A percentile compares a stretch with the other conserved stretches of the same genome.
These are phyloP conservation scores for Gymnorhina tibicen DNA, from an alignment of 2,113 vertebrate species.

Conservation along the genomic window DNA sequence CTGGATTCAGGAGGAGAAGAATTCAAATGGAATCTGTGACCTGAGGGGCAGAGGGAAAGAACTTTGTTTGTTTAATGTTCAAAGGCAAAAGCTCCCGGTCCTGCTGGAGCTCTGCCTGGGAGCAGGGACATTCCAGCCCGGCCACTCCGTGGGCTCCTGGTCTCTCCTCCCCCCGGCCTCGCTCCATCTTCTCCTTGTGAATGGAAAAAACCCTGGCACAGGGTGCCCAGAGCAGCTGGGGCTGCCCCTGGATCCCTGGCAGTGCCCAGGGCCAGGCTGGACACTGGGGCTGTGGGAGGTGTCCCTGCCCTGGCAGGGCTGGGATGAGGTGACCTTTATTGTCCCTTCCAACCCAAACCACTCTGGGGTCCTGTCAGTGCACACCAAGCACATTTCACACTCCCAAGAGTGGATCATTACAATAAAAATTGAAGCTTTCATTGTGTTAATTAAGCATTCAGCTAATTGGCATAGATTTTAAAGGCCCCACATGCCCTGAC, in stretches of 20 bases:
- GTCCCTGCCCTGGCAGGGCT: not conserved
- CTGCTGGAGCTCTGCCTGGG: not conserved
- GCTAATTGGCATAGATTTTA: no score
- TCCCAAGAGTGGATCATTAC: no score
- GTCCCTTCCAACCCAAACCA: no score
- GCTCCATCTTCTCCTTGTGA: not conserved
- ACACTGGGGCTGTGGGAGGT: not conserved
- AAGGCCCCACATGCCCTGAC: no score
- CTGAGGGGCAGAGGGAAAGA: not conserved
- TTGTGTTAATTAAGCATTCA: no score
- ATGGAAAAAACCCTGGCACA: no score
- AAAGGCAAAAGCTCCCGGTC: not conserved
- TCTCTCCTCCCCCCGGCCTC: no score
- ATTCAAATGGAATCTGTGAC: not conserved
- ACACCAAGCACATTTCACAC: no score
- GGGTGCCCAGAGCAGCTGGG: not conserved
- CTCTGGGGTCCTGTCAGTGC: no score
- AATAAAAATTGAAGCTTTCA: no score
- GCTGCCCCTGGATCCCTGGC: not conserved
- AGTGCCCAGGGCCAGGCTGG: not conserved
- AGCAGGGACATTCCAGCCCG: not conserved
- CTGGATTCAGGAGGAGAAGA: not conserved
- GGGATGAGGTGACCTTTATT: no score
- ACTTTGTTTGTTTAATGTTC: not conserved
- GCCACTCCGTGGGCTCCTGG: rapidly evolving